Percentiles rank a stretch among this genome's conserved stretches.
phyloP scores from a whole-genome alignment of 64 coral and sea anemone genomes.

The Orbicella faveolata region DNA sequence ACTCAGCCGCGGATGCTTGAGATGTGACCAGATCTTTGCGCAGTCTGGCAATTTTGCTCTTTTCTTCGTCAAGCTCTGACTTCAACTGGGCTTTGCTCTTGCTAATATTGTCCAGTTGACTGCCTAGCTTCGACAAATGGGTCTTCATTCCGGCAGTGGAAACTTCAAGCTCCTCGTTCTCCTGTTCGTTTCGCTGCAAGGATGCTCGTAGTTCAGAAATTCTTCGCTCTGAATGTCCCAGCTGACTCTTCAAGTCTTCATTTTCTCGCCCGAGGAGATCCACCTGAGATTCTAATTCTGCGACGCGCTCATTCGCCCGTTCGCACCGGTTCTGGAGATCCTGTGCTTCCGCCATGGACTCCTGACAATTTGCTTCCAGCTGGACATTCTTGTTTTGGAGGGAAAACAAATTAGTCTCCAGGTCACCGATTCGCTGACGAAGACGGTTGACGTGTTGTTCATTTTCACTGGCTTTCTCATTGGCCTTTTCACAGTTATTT shows the following conservation, averaged over 20 bases:
- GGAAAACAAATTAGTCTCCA: constrained; percentile 77
- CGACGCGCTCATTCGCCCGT: constrained; percentile 18
- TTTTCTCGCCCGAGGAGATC: constrained; percentile 56
- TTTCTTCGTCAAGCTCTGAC: constrained; percentile 78
- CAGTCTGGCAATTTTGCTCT: constrained; percentile 57
- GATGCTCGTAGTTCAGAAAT: constrained; percentile 65
- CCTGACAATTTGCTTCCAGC: constrained; percentile 65
- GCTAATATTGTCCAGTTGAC: constrained; percentile 59
- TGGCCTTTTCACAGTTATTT: constrained; percentile 67
- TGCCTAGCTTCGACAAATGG: constrained; percentile 78
- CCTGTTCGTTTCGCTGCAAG: constrained; percentile 67
- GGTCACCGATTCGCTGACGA: constrained; percentile 56
- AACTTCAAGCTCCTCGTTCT: constrained; percentile 82
- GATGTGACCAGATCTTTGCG: constrained; percentile 61
- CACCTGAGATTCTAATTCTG: constrained; percentile 56
- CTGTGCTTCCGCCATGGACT: constrained; percentile 39
- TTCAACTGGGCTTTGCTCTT: constrained; percentile 65
- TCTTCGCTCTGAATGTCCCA: constrained; percentile 64
- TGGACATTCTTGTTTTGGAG: constrained; percentile 67
- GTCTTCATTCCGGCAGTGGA: constrained; percentile 73
- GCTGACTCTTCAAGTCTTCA: constrained; percentile 78
- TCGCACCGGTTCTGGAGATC: constrained; percentile 51
- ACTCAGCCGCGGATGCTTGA: constrained; percentile 55
- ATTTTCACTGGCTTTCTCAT: constrained; percentile 67
- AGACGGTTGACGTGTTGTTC: constrained; percentile 67